Evolutionary conservation across 2,113 vertebrate genomes (phyloP).

Genomic region (human (Homo sapiens)): GRCh38 chr3:57238501-57239000

Average conservation of each 20-base stretch:
- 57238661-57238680: slow-evolving; percentile 4
- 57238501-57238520: slow-evolving; percentile 9
- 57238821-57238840: neutral
- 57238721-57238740: slow-evolving; percentile 18
- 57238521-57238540: neutral
- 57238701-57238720: neutral
- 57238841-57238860: neutral
- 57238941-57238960: too few relatives aligned
- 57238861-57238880: neutral
- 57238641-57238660: neutral
- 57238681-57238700: slow-evolving; percentile 38
- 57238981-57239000: too few relatives aligned
- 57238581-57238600: neutral
- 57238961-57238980: too few relatives aligned
- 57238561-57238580: neutral
- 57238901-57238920: neutral
- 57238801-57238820: neutral
- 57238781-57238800: neutral
- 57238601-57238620: neutral
- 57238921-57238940: too few relatives aligned
- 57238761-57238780: neutral
- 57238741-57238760: neutral
- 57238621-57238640: neutral
- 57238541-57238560: neutral
- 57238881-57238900: slow-evolving; percentile 32